Base-by-base conservation (phyloP, 2,797 vertebrate species). In the Hafferia zeledoni region DNA sequence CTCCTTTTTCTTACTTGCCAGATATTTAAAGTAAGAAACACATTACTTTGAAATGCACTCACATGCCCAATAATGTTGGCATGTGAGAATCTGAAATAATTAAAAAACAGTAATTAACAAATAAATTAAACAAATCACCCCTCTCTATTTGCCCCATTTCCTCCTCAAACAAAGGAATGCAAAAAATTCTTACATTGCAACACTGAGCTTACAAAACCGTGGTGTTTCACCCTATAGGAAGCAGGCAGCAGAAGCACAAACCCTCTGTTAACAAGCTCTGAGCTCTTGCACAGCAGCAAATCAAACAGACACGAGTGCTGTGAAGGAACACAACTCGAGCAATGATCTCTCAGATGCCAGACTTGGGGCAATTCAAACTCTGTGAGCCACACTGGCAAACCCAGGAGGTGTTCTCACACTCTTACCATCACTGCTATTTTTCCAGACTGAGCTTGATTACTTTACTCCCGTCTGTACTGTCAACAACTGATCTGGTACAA, bases 1-100 rank as follows among this genome's bases (percentile, higher is more conserved):
- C 28, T 39, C 1, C 5, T 90, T 61, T 92, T n/a, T 28, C 60
- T 59, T 37, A 17, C 39, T 85, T 86, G 37, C 56, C 50, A 24
- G 0, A 1, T 57, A 49, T 59, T 76, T 79, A 57, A 83, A 60
- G 18, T 67, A 30, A 80, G 89, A 64, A n/a, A 0, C 0, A 1
- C 13, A 43, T 60, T 56, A 18, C 31, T 85, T 27, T 63, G 56
- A 71, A 83, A 83, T 12, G 19, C 33, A 80, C 14, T 60, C 1
- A 0, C 20, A 57, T 47, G 25, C 11, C 57, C 3, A 63, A 2
- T 43, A 63, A 68, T 2, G 75, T 35, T 44, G 20, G 15, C 25
- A 59, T 11, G 18, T 41, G 23, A 43, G 35, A 75, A 83, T 24
- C n/a, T 59, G 27, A 83, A 65, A 78, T 59, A 72, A 79, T 43